Percentiles rank a stretch among this genome's conserved stretches.
These are phyloP conservation scores for Tenrec ecaudatus DNA, from an alignment of 2,113 vertebrate species.

Conservation along the genomic window DNA sequence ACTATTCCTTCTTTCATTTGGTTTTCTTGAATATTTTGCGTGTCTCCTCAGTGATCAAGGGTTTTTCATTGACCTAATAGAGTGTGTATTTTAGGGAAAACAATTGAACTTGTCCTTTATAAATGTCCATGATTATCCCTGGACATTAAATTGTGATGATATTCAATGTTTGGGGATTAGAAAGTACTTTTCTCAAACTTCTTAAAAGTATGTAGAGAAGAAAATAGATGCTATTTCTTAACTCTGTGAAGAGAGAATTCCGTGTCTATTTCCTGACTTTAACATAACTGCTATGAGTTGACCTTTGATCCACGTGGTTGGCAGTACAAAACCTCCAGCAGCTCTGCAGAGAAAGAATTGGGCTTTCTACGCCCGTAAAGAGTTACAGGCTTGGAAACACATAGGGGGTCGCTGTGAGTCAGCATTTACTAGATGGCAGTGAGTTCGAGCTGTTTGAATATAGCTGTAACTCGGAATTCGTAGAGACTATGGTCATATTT, in stretches of 20 bases:
- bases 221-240: background rate
- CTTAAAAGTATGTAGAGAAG: background rate
- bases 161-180: background rate
- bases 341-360: too few species aligned
- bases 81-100: constrained; percentile 21
- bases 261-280: background rate
- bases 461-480: background rate
- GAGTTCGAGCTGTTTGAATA: too few species aligned
- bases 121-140: background rate
- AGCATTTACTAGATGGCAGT: too few species aligned
- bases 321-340: too few species aligned
- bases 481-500: background rate
- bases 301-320: too few species aligned
- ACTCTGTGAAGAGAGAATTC: background rate
- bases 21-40: constrained; percentile 24
- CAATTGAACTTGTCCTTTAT: background rate
- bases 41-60: background rate
- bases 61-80: background rate
- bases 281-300: background rate
- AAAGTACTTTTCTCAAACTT: background rate
- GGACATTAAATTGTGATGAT: background rate
- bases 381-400: too few species aligned
- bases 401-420: too few species aligned
- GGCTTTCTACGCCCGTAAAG: too few species aligned
- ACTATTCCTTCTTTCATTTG: background rate